Base-by-base conservation (phyloP, 2,888 invertebrate species). In the Orgyia antiqua region DNA sequence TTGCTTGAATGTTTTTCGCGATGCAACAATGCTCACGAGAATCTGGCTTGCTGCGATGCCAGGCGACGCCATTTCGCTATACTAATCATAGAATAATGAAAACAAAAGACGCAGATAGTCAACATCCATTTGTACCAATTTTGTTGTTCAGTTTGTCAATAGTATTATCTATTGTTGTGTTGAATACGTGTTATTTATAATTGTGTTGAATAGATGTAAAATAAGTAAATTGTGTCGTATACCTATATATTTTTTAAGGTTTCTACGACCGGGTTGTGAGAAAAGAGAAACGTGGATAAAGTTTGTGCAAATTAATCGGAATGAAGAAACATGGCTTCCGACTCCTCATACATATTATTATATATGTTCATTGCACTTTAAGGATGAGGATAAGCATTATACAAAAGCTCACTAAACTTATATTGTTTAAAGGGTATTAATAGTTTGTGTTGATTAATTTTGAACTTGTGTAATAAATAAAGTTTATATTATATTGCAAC, bases 261-360 rank as follows among this genome's bases (percentile, higher is more conserved):
- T 20, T 20, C n/a, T 8, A 9, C 20, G 2, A 4, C 3, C 5
- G 8, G 20, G 9, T n/a, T 9, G 11, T 24, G 12, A 12, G n/a
- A 24, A 2, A 8, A 11, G 25, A 13, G 25, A 15, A 9, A 7
- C 4, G 4, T 25, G 25, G 25, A 25, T 25, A 9, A 13, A 25
- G 9, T 13, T 13, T 25, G 13, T 25, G 3, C 25, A 25, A 15
- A 13, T 9, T 2, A 15, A 25, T 33, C 39, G 6, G 13, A 8
- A 10, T 13, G 25, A 25, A 15, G 25, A 13, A 9, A 25, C 13
- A 6, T 25, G 33, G 33, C 15, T 29, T 13, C 33, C 29, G 12
- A 11, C 29, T 18, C 10, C 17, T 10, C 23, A 24, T 33, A 20
- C 24, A 13, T 13, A 19, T 10, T n/a, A n/a, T n/a, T n/a, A n/a